Conservation (phyloP, 2,888 invertebrate species). For the Melanostoma scalare region DNA sequence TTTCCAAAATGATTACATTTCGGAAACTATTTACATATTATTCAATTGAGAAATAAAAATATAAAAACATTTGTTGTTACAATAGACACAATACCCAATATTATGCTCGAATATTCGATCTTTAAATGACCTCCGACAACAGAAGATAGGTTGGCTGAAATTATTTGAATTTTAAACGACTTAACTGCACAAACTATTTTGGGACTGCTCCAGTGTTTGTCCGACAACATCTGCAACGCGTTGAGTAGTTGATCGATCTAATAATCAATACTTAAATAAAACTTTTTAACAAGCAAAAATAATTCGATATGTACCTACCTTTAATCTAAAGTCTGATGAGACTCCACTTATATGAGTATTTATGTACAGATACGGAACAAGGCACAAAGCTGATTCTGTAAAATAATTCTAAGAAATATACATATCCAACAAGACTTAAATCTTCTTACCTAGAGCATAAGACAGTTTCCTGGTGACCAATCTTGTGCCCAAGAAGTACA, state of each 20-base stretch:
- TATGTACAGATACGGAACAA: conserved; percentile 41
- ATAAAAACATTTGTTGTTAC: conserved; percentile 50
- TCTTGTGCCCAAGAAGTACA: conserved; percentile 51
- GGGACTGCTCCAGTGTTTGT: conserved; percentile 28
- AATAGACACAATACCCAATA: conserved; percentile 23
- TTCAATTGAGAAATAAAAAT: conserved; percentile 60
- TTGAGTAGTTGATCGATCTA: conserved; percentile 34
- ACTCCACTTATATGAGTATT: conserved; percentile 37
- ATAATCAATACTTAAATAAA: background rate
- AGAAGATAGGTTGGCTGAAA: conserved; percentile 28
- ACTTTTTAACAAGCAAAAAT: background rate
- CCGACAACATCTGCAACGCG: conserved; percentile 31
- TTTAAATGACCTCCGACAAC: conserved; percentile 46
- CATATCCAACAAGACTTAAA: background rate
- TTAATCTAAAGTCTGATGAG: conserved; percentile 16
- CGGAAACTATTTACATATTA: background rate
- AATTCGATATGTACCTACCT: conserved; percentile 37
- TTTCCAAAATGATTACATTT: too few relatives aligned
- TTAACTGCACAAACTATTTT: conserved; percentile 27
- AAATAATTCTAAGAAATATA: background rate
- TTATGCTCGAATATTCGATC: conserved; percentile 30
- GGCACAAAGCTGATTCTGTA: conserved; percentile 50
- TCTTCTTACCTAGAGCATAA: conserved; percentile 50
- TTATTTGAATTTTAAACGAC: conserved; percentile 49
- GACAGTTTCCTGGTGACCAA: conserved; percentile 41